Conservation (phyloP, 2,113 vertebrate genomes). For the Paradoxurus hermaphroditus region DNA sequence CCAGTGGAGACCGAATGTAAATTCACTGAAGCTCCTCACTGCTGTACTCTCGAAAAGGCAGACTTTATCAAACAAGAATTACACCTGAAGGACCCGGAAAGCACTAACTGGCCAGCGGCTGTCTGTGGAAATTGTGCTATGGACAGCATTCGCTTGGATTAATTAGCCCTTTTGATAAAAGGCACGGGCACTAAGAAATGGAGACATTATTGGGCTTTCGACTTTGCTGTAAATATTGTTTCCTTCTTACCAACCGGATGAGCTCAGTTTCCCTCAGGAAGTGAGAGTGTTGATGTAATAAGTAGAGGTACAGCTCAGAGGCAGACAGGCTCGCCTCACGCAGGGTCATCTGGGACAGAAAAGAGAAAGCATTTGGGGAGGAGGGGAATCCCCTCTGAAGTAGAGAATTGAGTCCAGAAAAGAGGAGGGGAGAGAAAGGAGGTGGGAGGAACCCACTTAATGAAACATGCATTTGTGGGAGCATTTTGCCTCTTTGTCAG, state of each 20-base stretch:
- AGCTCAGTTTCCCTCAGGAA: background rate
- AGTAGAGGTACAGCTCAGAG: background rate
- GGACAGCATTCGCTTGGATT: background rate
- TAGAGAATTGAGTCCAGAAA: background rate
- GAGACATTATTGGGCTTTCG: background rate
- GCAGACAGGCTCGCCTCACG: background rate
- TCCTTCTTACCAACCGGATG: background rate
- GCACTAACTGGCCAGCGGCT: background rate
- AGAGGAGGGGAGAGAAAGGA: background rate
- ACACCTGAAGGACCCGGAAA: background rate
- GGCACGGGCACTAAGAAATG: background rate
- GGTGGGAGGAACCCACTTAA: fast-evolving
- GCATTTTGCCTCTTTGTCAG: background rate
- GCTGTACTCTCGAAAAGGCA: background rate
- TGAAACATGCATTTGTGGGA: background rate
- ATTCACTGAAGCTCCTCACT: background rate
- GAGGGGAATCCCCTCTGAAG: background rate
- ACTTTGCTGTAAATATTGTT: background rate
- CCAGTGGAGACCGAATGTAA: background rate
- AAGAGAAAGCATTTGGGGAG: background rate
- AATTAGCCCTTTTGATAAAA: background rate
- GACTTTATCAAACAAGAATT: background rate
- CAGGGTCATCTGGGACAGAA: background rate
- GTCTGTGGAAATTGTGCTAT: background rate
- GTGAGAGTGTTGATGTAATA: fast-evolving